These are phyloP conservation scores for Sturnira hondurensis DNA, from an alignment of 2,113 vertebrate genomes.

Conservation along the genomic window DNA sequence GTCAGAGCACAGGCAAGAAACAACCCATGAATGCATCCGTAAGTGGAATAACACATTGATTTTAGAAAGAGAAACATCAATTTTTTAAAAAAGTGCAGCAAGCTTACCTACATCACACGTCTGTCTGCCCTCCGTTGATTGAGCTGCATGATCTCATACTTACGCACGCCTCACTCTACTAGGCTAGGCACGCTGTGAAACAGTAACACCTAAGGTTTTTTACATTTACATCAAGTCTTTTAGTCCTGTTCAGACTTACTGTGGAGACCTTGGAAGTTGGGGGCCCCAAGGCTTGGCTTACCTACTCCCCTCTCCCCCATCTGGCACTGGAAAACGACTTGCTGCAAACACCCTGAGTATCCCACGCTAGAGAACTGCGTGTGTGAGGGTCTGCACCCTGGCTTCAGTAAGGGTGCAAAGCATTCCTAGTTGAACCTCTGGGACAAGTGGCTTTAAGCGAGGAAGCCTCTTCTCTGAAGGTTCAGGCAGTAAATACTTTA, in stretches of 20 bases:
- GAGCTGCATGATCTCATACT: background rate
- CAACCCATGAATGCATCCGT: no score
- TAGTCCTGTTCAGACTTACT: background rate
- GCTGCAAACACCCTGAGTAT: background rate
- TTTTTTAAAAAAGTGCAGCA: background rate
- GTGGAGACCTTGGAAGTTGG: background rate
- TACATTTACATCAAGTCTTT: background rate
- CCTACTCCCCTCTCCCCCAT: background rate
- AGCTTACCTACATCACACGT: background rate
- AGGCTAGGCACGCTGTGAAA: background rate
- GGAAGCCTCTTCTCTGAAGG: background rate
- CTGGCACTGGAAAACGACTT: background rate
- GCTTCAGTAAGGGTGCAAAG: background rate
- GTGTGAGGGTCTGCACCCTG: background rate
- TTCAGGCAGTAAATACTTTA: background rate
- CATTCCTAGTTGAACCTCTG: background rate
- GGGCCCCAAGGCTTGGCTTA: background rate
- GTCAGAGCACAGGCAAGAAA: no score
- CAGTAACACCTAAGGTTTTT: background rate
- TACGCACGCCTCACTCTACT: background rate
- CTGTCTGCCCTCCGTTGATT: background rate
- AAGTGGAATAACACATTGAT: no score
- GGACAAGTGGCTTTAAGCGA: background rate
- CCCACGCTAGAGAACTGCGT: background rate
- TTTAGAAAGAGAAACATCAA: no score